Evolutionary conservation across 1,140 invertebrate genomes (phyloP).

Genomic region (Pachypeltis micranthus): DNA sequence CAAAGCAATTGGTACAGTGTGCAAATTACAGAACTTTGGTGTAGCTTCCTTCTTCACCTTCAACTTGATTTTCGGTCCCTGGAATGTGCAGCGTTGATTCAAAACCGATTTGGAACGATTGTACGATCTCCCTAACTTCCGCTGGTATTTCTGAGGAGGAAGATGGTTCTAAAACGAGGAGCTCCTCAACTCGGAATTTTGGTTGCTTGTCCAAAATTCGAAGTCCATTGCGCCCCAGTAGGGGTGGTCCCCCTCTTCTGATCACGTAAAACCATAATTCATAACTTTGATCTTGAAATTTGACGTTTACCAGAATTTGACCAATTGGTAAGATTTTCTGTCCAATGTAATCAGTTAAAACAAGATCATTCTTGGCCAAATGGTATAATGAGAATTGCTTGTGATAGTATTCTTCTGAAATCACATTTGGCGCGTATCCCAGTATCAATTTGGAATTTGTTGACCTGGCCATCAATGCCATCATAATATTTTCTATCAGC

Average conservation of each 20-base stretch:
- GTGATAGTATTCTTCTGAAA: background rate
- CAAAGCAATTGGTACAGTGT: background rate
- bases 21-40: background rate
- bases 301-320: background rate
- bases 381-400: background rate
- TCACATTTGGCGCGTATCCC: background rate
- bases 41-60: background rate
- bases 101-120: too few species aligned
- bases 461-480: background rate
- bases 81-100: background rate
- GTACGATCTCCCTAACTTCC: background rate
- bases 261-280: background rate
- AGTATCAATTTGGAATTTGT: background rate
- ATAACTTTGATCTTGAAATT: background rate
- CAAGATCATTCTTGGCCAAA: background rate
- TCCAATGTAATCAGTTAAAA: background rate
- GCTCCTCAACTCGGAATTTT: background rate
- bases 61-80: background rate
- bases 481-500: too few species aligned
- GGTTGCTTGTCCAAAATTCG: background rate
- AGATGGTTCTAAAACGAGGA: background rate
- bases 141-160: too few species aligned
- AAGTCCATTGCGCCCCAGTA: background rate
- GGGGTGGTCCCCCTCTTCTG: background rate
- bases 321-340: background rate